These are phyloP conservation scores for Pemphigus obesinymphae DNA, from an alignment of 1,140 invertebrate genomes.

Conservation along the genomic window DNA sequence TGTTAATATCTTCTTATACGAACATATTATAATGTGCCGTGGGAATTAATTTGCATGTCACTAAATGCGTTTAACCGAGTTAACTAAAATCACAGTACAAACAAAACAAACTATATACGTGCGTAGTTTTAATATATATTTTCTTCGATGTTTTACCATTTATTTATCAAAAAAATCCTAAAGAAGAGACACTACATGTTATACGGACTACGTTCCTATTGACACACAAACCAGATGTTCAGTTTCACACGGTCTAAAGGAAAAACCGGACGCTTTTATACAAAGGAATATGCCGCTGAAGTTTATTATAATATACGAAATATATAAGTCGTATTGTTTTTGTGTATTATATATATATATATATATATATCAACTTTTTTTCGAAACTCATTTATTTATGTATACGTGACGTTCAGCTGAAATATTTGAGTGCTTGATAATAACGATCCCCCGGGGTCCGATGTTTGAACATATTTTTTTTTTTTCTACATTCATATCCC, in stretches of 20 bases:
- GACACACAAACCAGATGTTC: neutral
- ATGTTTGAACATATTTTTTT: slow-evolving; percentile 2
- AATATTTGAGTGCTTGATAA: slow-evolving; percentile 30
- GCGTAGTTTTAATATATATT: neutral
- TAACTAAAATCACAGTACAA: too few species aligned
- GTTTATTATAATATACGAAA: neutral
- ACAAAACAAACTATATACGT: neutral
- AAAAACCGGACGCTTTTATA: neutral
- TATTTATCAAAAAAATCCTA: neutral
- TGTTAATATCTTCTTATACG: too few species aligned
- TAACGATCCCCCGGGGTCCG: slow-evolving; percentile 13
- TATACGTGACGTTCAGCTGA: slow-evolving; percentile 20
- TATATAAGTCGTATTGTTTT: slow-evolving; percentile 20
- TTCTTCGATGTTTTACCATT: neutral
- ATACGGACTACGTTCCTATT: neutral
- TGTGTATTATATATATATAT: neutral
- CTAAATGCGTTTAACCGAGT: too few species aligned
- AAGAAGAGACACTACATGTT: neutral
- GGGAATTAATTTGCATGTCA: too few species aligned
- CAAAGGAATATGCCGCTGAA: neutral
- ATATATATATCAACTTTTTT: too few species aligned
- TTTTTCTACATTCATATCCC: neutral
- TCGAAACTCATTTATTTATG: slow-evolving; percentile 11
- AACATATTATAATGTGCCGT: too few species aligned
- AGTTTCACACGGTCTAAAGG: neutral